A percentile compares a stretch with the other conserved stretches of the same genome.
These are phyloP conservation scores for Drosophila setosimentum DNA, from an alignment of 2,888 invertebrate species.

Conservation along the genomic window DNA sequence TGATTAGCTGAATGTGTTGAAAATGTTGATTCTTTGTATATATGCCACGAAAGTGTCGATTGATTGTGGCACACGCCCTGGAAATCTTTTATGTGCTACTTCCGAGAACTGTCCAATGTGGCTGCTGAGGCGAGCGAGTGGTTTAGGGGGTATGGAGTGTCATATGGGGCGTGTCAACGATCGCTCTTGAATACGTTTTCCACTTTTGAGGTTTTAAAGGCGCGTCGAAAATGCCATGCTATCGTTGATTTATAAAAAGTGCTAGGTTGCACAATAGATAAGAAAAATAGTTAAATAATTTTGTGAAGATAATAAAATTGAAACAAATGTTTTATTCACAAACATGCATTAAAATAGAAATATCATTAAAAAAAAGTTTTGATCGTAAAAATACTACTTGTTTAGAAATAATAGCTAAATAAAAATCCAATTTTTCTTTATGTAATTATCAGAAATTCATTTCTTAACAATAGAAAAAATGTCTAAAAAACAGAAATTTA, in stretches of 20 bases:
- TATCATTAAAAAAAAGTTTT: neutral
- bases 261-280: neutral
- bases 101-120: conserved; percentile 1
- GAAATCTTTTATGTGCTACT: conserved; percentile 8
- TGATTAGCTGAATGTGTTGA: conserved; percentile 73
- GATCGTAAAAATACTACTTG: neutral
- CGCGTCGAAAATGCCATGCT: neutral
- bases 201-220: conserved; percentile 1
- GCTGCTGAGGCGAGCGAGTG: too few species aligned
- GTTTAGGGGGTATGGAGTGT: neutral
- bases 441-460: neutral
- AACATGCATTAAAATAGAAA: too few species aligned
- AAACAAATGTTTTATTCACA: neutral
- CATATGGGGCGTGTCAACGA: conserved; percentile 11
- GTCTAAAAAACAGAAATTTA: rapidly evolving
- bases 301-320: neutral
- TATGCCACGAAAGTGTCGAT: conserved; percentile 59
- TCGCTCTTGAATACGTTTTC: conserved; percentile 9
- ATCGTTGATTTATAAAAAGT: neutral
- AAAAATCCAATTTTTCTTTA: neutral
- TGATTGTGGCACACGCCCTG: conserved; percentile 65
- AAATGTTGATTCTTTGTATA: conserved; percentile 55
- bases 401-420: neutral
- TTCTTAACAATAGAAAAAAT: neutral
- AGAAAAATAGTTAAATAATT: neutral